phyloP scores from a whole-genome alignment of 1,140 invertebrate genomes.

The Leucophenga varia region DNA sequence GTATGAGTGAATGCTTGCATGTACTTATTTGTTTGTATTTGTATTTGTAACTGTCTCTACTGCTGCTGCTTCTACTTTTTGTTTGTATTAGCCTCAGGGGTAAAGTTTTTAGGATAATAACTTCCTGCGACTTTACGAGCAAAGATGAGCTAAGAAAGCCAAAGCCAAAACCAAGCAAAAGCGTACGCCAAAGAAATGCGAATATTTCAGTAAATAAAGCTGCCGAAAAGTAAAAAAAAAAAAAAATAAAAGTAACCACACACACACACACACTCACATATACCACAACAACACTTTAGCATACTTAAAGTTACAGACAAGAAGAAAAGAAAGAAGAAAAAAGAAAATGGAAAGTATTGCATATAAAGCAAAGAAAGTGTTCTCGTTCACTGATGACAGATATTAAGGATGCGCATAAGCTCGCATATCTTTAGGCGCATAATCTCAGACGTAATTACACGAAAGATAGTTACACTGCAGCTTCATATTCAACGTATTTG shows the following conservation, averaged over 20 bases:
- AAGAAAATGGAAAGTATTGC: neutral
- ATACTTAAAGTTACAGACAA: slow-evolving; percentile 7
- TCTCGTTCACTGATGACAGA: slow-evolving; percentile 12
- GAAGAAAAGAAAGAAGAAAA: neutral
- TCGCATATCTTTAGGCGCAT: slow-evolving; percentile 40
- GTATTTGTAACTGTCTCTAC: neutral
- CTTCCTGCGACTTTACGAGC: slow-evolving; percentile 52
- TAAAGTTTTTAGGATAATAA: slow-evolving; percentile 56
- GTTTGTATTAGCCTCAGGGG: slow-evolving; percentile 54
- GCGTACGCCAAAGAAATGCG: slow-evolving; percentile 33
- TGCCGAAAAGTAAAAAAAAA: slow-evolving; percentile 10
- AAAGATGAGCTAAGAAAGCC: too few species aligned
- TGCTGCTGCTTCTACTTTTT: slow-evolving; percentile 49
- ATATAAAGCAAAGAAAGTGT: neutral
- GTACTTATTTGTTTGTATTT: slow-evolving; percentile 33
- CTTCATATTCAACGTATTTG: too few species aligned
- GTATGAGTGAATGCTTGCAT: slow-evolving; percentile 23
- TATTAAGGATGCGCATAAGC: slow-evolving; percentile 25
- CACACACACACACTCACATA: slow-evolving; percentile 27
- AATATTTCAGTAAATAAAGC: slow-evolving; percentile 37
- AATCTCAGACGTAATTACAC: slow-evolving; percentile 53
- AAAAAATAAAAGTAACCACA: slow-evolving; percentile 30
- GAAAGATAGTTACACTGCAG: slow-evolving; percentile 4
- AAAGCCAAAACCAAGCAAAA: slow-evolving; percentile 33
- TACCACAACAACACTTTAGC: slow-evolving; percentile 25